Evolutionary conservation across 2,113 vertebrate species (phyloP).

Genomic region (Eonycteris spelaea): DNA sequence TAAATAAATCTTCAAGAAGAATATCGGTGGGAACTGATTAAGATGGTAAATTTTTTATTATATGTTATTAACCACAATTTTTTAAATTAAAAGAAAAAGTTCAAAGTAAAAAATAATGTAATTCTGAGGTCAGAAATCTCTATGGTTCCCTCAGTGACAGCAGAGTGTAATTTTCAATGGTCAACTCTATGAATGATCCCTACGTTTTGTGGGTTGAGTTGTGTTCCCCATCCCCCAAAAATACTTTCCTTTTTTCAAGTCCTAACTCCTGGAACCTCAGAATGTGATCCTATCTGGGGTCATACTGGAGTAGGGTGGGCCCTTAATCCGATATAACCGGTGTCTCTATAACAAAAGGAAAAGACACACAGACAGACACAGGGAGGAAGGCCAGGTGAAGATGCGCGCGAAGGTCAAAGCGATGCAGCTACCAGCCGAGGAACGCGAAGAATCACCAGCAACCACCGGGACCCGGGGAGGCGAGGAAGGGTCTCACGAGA

Average conservation of each 20-base stretch:
- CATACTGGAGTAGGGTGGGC: neutral
- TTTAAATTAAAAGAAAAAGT: neutral
- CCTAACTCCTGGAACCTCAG: neutral
- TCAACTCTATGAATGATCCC: conserved; percentile 56
- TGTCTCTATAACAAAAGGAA: neutral
- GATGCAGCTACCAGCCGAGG: no score
- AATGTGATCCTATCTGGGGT: neutral
- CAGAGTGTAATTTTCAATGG: conserved; percentile 58
- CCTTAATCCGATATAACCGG: neutral
- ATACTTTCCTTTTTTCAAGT: neutral
- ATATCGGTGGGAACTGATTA: neutral
- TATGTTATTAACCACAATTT: neutral
- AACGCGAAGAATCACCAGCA: accelerated
- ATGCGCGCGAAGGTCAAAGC: neutral
- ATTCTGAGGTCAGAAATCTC: neutral
- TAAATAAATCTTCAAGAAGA: no score
- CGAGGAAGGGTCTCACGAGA: neutral
- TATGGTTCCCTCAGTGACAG: conserved; percentile 39
- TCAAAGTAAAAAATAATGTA: neutral
- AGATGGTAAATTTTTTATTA: neutral
- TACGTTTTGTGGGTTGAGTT: neutral
- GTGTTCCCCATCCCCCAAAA: neutral
- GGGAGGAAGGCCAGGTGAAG: neutral
- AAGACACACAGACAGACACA: neutral
- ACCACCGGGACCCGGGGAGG: neutral